These are phyloP conservation scores for Sturnus vulgaris DNA, from an alignment of 2,113 vertebrate genomes.

Conservation along the genomic window DNA sequence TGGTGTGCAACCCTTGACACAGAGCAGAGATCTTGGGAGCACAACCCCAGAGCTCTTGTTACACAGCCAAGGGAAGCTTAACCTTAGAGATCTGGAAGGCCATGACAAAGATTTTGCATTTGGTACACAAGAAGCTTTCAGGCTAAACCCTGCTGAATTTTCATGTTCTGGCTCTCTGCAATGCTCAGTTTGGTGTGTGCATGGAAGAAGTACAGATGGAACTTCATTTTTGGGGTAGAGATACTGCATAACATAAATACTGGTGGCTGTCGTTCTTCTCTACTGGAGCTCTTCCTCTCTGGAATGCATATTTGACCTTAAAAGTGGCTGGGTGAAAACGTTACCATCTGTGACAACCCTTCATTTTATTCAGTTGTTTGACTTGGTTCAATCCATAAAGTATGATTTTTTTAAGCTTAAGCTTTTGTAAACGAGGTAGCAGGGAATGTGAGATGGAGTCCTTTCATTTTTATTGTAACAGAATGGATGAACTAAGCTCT, in stretches of 20 bases:
- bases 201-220: background rate
- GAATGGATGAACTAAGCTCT: background rate
- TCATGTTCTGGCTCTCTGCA: background rate
- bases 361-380: background rate
- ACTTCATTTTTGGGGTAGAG: background rate
- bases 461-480: background rate
- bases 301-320: background rate
- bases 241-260: background rate
- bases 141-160: background rate
- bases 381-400: background rate
- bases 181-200: background rate
- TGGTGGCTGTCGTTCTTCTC: background rate
- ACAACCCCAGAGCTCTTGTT: background rate
- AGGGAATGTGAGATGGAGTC: background rate
- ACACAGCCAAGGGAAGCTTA: background rate
- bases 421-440: background rate
- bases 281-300: background rate
- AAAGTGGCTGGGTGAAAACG: background rate
- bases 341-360: background rate
- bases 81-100: background rate
- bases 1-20: background rate
- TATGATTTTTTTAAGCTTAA: background rate
- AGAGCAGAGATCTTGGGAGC: background rate
- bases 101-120: background rate
- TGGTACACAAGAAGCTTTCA: background rate